Conservation (phyloP, 2,113 vertebrate genomes). For the Cyprinodon tularosa region DNA sequence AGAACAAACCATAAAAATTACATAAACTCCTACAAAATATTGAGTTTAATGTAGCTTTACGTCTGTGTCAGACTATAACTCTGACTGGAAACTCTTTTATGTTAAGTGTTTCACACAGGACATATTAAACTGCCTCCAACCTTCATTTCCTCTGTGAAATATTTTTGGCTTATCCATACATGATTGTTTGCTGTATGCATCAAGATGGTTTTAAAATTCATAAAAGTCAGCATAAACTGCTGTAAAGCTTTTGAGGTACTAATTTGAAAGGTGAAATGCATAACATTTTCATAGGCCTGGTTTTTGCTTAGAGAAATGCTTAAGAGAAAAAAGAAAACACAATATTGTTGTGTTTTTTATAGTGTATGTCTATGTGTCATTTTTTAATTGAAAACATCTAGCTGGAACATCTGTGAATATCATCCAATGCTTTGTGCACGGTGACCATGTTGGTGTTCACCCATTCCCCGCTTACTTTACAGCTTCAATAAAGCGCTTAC, state of each 20-base stretch:
- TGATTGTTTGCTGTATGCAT: background rate
- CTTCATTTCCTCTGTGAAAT: background rate
- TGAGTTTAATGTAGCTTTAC: slow-evolving; percentile 5
- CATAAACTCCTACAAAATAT: background rate
- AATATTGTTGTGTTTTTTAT: slow-evolving; percentile 58
- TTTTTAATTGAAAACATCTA: slow-evolving; percentile 33
- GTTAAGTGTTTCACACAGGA: slow-evolving; percentile 3
- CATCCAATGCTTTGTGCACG: slow-evolving; percentile 84
- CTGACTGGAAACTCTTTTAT: slow-evolving; percentile 10
- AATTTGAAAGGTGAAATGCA: background rate
- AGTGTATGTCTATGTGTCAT: slow-evolving; percentile 55
- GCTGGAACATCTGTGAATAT: slow-evolving; percentile 78
- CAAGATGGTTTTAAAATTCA: background rate
- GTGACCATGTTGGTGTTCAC: slow-evolving; percentile 82
- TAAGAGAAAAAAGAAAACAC: slow-evolving; percentile 74
- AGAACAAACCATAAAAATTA: background rate
- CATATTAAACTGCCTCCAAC: background rate
- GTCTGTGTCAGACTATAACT: slow-evolving; percentile 3
- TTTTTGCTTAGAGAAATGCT: slow-evolving; percentile 59
- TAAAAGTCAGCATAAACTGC: background rate
- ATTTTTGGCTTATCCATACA: background rate
- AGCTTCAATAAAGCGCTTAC: slow-evolving; percentile 76
- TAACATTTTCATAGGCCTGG: slow-evolving; percentile 49
- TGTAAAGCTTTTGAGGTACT: background rate
- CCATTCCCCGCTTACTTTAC: slow-evolving; percentile 73